Conservation (phyloP, 64 coral and sea anemone species). For the Platygyra sinensis region DNA sequence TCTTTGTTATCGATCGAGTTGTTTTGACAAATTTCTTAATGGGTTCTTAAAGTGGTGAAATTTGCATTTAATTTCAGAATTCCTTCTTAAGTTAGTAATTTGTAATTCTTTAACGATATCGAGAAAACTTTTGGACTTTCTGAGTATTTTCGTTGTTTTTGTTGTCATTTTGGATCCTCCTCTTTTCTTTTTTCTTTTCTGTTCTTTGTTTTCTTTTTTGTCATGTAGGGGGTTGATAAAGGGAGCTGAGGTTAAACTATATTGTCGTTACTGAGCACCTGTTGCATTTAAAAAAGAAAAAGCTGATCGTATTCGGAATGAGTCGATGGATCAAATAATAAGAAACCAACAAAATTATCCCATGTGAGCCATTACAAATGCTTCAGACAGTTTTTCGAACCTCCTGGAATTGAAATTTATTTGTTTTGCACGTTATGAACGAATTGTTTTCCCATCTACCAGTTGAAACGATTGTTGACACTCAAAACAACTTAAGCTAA, state of each 20-base stretch:
- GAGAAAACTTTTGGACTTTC: neutral
- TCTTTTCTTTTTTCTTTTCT: neutral
- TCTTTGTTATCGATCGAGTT: neutral
- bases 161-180: neutral
- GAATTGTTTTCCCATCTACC: neutral
- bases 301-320: neutral
- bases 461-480: neutral
- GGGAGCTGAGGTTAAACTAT: neutral
- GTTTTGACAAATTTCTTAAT: neutral
- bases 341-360: too few species aligned
- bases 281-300: neutral
- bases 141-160: neutral
- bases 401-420: too few species aligned
- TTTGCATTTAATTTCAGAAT: conserved; percentile 8
- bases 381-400: too few species aligned
- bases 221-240: neutral
- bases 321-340: neutral
- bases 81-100: neutral
- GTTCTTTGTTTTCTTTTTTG: neutral
- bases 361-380: too few species aligned
- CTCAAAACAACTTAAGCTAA: neutral
- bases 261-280: neutral
- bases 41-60: neutral
- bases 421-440: neutral
- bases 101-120: neutral